Percentiles rank a stretch among this genome's conserved stretches.
Conservation (phyloP, 2,113 vertebrate genomes). For the Condylura cristata region DNA sequence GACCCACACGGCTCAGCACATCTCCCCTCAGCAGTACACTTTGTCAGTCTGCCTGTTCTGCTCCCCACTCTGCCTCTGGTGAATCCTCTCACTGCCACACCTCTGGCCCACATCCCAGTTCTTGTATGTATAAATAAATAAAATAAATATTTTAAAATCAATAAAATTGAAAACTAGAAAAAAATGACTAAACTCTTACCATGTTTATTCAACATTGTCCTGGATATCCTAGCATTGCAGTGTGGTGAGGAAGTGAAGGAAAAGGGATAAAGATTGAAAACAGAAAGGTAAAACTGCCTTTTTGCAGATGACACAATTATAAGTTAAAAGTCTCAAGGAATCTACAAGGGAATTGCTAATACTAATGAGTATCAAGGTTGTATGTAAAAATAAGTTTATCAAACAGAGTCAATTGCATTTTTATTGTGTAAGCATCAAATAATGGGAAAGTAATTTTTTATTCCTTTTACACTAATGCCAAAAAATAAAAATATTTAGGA, state of each 20-base stretch:
- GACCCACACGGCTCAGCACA: too few species aligned
- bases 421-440: not conserved
- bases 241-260: constrained; percentile 6
- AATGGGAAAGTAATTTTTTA: not conserved
- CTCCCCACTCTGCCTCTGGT: too few species aligned
- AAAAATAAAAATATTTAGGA: not conserved
- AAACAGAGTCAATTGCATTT: constrained; percentile 1
- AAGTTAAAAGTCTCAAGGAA: not conserved
- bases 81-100: too few species aligned
- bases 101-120: too few species aligned
- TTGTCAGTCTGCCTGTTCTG: too few species aligned
- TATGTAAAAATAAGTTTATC: not conserved
- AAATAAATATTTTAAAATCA: too few species aligned
- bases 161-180: not conserved
- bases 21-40: too few species aligned
- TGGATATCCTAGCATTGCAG: not conserved
- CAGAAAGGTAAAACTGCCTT: not conserved
- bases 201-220: not conserved
- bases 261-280: not conserved
- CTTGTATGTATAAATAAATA: too few species aligned
- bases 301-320: not conserved
- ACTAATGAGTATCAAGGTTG: not conserved
- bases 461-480: not conserved
- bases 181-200: not conserved
- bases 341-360: not conserved